These are phyloP conservation scores for Nothura maculosa DNA, from an alignment of 2,797 vertebrate species.

Conservation along the genomic window DNA sequence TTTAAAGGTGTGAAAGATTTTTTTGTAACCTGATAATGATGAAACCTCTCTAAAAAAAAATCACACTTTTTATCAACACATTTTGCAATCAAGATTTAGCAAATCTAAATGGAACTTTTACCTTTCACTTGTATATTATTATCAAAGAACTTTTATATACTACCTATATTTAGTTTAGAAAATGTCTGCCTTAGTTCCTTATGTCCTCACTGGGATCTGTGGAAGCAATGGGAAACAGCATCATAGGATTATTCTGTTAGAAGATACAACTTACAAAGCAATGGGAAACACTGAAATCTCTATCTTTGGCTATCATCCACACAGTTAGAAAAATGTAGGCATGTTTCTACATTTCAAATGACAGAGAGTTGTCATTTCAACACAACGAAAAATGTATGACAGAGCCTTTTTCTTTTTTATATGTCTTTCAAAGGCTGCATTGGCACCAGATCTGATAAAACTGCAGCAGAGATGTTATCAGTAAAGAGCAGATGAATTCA, in stretches of 20 bases:
- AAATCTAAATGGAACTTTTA: background rate
- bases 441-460: too few relatives aligned
- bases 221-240: too few relatives aligned
- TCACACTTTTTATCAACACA: accelerated
- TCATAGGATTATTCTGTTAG: background rate
- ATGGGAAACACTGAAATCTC: background rate
- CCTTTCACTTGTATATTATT: background rate
- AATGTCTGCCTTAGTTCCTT: background rate
- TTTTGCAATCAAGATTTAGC: background rate
- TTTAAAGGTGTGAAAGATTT: background rate
- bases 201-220: background rate
- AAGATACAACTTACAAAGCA: background rate
- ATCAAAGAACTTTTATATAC: background rate
- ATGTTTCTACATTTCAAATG: background rate
- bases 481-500: background rate
- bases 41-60: background rate
- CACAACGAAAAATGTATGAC: background rate
- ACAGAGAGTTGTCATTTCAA: background rate
- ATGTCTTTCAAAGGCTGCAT: background rate
- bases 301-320: background rate
- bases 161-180: background rate
- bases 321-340: background rate
- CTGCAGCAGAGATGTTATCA: background rate
- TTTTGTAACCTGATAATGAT: background rate
- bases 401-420: background rate